phyloP scores from a whole-genome alignment of 1,140 invertebrate genomes.

The Theocolax elegans region DNA sequence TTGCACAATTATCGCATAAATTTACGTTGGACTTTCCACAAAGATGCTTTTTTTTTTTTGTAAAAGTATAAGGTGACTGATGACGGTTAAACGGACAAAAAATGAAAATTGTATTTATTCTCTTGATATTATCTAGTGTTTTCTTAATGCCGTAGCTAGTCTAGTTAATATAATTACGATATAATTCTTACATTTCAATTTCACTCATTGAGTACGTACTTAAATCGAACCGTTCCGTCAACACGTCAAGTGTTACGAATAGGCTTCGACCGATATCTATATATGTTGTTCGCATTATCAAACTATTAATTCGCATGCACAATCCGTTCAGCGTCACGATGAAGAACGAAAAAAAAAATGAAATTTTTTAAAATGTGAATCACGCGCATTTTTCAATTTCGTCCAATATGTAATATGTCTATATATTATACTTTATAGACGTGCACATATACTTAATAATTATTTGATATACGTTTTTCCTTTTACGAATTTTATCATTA shows the following conservation, averaged over 20 bases:
- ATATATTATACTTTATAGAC: too few species aligned
- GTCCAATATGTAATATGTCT: neutral
- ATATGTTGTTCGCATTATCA: slow-evolving; percentile 1
- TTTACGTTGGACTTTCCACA: too few species aligned
- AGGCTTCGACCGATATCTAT: slow-evolving; percentile 2
- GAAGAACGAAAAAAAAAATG: neutral
- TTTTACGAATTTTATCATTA: neutral
- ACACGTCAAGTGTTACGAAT: neutral
- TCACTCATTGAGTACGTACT: neutral
- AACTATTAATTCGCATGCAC: slow-evolving; percentile 1
- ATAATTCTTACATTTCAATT: too few species aligned
- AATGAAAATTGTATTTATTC: neutral
- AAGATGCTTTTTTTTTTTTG: too few species aligned
- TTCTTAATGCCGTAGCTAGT: neutral
- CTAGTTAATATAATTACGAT: too few species aligned
- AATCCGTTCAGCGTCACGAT: neutral
- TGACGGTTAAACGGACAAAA: neutral
- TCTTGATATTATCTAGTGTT: neutral
- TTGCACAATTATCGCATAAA: too few species aligned
- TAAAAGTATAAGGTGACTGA: neutral
- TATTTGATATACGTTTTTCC: too few species aligned
- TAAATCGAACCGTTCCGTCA: slow-evolving; percentile 14
- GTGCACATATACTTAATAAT: too few species aligned
- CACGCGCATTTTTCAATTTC: neutral
- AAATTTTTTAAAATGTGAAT: too few species aligned